A percentile compares a stretch with the other conserved stretches of the same genome.
These are phyloP conservation scores for Podilymbus podiceps DNA, from an alignment of 2,113 vertebrate species.

Conservation along the genomic window DNA sequence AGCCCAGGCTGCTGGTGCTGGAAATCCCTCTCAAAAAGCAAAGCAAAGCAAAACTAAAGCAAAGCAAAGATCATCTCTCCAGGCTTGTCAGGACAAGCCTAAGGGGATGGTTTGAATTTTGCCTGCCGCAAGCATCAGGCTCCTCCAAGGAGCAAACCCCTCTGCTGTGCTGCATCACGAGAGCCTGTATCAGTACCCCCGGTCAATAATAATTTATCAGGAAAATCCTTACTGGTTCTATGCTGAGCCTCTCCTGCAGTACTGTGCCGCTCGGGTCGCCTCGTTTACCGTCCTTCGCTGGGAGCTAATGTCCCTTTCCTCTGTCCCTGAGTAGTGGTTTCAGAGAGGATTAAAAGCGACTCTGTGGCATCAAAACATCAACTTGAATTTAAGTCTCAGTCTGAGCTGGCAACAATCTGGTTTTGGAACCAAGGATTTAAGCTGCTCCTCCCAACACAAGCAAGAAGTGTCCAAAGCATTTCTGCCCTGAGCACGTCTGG, in stretches of 20 bases:
- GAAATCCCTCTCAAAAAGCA: not conserved
- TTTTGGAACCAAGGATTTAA: constrained; percentile 22
- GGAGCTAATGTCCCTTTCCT: not conserved
- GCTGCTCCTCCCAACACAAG: not conserved
- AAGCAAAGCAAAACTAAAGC: not conserved
- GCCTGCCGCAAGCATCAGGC: not conserved
- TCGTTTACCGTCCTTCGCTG: not conserved
- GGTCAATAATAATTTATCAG: not conserved
- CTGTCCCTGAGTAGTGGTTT: not conserved
- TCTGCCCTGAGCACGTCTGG: constrained; percentile 37
- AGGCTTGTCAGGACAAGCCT: not conserved
- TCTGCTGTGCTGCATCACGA: not conserved
- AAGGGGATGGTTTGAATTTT: not conserved
- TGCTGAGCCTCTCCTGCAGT: not conserved
- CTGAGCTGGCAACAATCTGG: constrained; percentile 49
- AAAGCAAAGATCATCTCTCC: not conserved
- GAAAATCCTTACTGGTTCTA: constrained; percentile 32
- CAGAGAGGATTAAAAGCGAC: constrained; percentile 46
- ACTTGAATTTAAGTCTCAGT: constrained; percentile 45
- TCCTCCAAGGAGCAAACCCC: not conserved
- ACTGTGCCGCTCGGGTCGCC: not conserved
- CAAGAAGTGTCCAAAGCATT: constrained; percentile 25
- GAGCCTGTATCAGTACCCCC: accelerated
- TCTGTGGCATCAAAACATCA: constrained; percentile 48
- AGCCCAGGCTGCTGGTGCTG: not conserved